Evolutionary conservation across 2,888 invertebrate genomes (phyloP).

Genomic region (Dasypogon diadema): DNA sequence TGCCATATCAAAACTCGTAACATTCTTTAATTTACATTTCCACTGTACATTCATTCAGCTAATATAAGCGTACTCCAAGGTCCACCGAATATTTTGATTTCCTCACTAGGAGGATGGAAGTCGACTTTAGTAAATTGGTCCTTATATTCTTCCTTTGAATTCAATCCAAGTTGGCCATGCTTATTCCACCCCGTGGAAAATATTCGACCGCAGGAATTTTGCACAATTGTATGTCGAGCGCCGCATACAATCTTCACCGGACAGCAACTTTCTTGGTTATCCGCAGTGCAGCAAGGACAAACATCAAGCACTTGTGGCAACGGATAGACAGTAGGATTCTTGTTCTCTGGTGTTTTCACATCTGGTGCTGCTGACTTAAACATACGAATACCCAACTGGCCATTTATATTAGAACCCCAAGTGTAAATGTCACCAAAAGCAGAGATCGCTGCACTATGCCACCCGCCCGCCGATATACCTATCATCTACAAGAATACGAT

Average conservation of each 20-base stretch:
- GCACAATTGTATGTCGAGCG: constrained; percentile 78
- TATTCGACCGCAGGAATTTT: constrained; percentile 76
- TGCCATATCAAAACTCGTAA: no score
- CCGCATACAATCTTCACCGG: constrained; percentile 78
- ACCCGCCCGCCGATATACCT: constrained; percentile 83
- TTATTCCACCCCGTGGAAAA: constrained; percentile 86
- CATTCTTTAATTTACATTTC: no score
- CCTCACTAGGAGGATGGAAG: constrained; percentile 60
- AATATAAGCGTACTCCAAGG: constrained; percentile 69
- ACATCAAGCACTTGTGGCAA: constrained; percentile 65
- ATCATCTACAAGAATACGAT: constrained; percentile 69
- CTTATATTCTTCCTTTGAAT: constrained; percentile 61
- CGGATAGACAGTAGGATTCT: constrained; percentile 63
- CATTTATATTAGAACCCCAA: constrained; percentile 93
- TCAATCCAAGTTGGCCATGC: constrained; percentile 80
- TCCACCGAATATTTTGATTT: constrained; percentile 67
- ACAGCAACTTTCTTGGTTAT: constrained; percentile 60
- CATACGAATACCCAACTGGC: constrained; percentile 80
- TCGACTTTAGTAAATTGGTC: constrained; percentile 61
- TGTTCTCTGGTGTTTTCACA: constrained; percentile 56
- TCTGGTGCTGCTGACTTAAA: constrained; percentile 61
- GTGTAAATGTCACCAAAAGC: constrained; percentile 84
- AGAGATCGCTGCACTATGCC: constrained; percentile 87
- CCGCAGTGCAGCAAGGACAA: constrained; percentile 62
- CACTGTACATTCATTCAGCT: no score